phyloP scores from a whole-genome alignment of 2,113 vertebrate species.

The Dipodomys merriami region DNA sequence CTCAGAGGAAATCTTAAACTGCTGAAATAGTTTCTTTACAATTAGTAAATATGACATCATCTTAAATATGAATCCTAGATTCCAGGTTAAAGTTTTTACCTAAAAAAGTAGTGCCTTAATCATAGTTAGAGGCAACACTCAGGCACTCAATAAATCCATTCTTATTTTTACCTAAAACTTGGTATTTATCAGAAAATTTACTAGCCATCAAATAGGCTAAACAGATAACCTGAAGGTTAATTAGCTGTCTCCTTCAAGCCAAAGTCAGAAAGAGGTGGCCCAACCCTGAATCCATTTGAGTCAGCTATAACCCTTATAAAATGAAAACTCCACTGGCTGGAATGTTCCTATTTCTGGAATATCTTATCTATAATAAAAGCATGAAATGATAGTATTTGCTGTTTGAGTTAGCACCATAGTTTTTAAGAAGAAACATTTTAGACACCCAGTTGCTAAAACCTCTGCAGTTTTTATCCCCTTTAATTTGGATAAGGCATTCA shows the following conservation, averaged over 20 bases:
- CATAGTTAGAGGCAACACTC: neutral
- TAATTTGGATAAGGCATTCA: neutral
- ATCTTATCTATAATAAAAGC: constrained; percentile 12
- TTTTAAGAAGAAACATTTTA: neutral
- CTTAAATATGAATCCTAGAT: constrained; percentile 29
- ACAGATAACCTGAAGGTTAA: constrained; percentile 23
- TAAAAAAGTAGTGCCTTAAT: neutral
- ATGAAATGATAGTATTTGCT: neutral
- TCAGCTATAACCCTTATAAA: neutral
- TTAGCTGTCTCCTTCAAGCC: neutral
- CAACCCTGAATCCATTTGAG: neutral
- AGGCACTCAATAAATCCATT: neutral
- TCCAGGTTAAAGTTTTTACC: neutral
- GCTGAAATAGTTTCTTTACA: constrained; percentile 12
- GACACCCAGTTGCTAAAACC: neutral
- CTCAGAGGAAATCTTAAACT: constrained; percentile 37
- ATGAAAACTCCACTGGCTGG: neutral
- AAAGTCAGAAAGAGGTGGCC: neutral
- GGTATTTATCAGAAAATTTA: neutral
- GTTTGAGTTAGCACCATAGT: constrained; percentile 7
- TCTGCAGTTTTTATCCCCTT: neutral
- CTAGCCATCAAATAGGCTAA: neutral
- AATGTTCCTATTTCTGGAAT: neutral
- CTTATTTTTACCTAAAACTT: neutral
- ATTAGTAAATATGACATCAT: constrained; percentile 34